Percentiles rank a stretch among this genome's conserved stretches.
Conservation (phyloP, 2,888 invertebrate genomes). For the Diaperis boleti region DNA sequence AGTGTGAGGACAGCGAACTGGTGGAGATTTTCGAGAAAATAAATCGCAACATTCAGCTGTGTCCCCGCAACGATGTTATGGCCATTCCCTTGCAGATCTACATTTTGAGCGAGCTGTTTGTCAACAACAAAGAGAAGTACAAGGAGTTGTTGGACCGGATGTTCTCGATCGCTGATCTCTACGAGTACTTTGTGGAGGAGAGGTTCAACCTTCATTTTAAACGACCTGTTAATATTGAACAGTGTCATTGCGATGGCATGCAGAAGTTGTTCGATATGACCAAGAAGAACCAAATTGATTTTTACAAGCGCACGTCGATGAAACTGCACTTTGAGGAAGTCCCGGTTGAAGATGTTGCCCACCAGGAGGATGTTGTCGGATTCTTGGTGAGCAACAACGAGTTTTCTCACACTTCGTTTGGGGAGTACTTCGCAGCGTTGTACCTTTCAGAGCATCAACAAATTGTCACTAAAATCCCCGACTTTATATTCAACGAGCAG, state of each 20-base stretch:
- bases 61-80: background rate
- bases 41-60: slow-evolving; percentile 7
- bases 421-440: background rate
- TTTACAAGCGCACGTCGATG: background rate
- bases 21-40: background rate
- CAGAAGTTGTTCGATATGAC: too few species aligned
- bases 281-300: background rate
- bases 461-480: background rate
- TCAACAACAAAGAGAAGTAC: background rate
- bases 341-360: background rate
- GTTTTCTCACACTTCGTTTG: background rate
- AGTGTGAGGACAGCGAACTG: background rate
- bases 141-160: background rate
- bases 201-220: background rate
- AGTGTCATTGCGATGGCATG: too few species aligned
- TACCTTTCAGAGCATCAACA: background rate
- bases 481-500: background rate
- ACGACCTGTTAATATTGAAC: too few species aligned
- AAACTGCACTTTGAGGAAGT: background rate
- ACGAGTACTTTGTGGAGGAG: slow-evolving; percentile 1
- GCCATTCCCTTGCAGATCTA: background rate
- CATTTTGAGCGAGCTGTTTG: background rate
- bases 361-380: background rate
- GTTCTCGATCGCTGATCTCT: background rate
- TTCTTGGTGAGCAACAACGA: background rate